Percentiles rank a stretch among this genome's conserved stretches.
These are phyloP conservation scores for Drosophila ustulata DNA, from an alignment of 2,888 invertebrate species.

Conservation along the genomic window DNA sequence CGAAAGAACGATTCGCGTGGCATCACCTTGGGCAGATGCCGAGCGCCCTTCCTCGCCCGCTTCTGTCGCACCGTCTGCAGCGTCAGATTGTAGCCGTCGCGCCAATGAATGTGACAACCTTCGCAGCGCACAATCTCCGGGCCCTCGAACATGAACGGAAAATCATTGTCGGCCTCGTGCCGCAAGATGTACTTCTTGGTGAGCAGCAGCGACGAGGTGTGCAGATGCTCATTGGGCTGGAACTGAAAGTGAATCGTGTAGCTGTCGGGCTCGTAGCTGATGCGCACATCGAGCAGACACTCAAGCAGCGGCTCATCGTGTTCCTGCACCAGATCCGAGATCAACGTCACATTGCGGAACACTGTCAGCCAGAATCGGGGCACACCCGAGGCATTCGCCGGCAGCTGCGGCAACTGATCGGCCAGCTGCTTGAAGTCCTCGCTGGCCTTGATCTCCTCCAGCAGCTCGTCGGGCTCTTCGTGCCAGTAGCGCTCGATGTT, in stretches of 20 bases:
- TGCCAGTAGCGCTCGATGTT: slow-evolving; percentile 47
- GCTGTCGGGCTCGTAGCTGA: slow-evolving; percentile 59
- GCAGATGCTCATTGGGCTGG: slow-evolving; percentile 57
- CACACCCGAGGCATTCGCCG: slow-evolving; percentile 47
- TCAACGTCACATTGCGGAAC: slow-evolving; percentile 64
- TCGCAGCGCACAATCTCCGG: slow-evolving; percentile 70
- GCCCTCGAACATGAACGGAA: slow-evolving; percentile 67
- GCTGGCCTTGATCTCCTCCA: slow-evolving; percentile 54
- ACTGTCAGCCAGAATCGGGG: slow-evolving; percentile 70
- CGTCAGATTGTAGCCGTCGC: slow-evolving; percentile 61
- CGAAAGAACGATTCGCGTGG: slow-evolving; percentile 69
- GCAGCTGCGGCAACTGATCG: slow-evolving; percentile 36
- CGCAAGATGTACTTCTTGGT: slow-evolving; percentile 66
- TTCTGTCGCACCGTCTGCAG: slow-evolving; percentile 56
- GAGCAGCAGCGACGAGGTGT: slow-evolving; percentile 54
- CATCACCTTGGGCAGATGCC: slow-evolving; percentile 58
- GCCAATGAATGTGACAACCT: slow-evolving; percentile 70
- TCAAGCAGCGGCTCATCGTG: slow-evolving; percentile 67
- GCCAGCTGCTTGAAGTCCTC: slow-evolving; percentile 54
- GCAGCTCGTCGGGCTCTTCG: slow-evolving; percentile 45
- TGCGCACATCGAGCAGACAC: slow-evolving; percentile 56
- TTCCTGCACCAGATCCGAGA: slow-evolving; percentile 66
- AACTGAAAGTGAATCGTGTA: slow-evolving; percentile 62
- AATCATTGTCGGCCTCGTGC: slow-evolving; percentile 64
- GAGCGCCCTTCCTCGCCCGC: slow-evolving; percentile 45